Conservation (phyloP, 92 coral and sea anemone genomes). For the Muricea muricata region DNA sequence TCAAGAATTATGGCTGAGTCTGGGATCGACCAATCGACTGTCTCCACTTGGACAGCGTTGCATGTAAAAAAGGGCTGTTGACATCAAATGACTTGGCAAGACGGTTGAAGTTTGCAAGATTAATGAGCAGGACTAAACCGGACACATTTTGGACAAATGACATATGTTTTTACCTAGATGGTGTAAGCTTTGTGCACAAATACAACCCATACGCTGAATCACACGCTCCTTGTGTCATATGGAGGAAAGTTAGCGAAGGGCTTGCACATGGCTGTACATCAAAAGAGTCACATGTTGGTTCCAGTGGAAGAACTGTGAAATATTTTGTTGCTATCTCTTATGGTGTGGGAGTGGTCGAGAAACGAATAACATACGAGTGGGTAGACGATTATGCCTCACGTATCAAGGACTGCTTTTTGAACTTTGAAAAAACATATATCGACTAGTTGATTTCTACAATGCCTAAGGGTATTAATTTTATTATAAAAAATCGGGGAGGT, state of each 20-base stretch:
- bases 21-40: constrained; percentile 29
- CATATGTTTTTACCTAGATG: constrained; percentile 54
- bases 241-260: constrained; percentile 44
- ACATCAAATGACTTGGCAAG: constrained; percentile 15
- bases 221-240: constrained; percentile 44
- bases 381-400: no score
- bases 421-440: no score
- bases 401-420: no score
- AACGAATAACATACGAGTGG: no score
- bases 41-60: constrained; percentile 36
- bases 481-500: no score
- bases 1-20: constrained; percentile 35
- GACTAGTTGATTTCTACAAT: no score
- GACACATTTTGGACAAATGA: constrained; percentile 47
- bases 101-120: constrained; percentile 45
- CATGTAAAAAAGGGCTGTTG: constrained; percentile 44
- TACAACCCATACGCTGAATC: constrained; percentile 44
- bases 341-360: constrained; percentile 50
- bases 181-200: constrained; percentile 55
- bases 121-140: neutral
- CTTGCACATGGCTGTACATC: constrained; percentile 44
- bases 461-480: no score
- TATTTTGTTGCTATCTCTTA: constrained; percentile 48
- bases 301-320: constrained; percentile 43
- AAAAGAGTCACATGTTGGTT: constrained; percentile 48